These are phyloP conservation scores for Berghia stephanieae DNA, from an alignment of 1,140 invertebrate species.

Conservation along the genomic window DNA sequence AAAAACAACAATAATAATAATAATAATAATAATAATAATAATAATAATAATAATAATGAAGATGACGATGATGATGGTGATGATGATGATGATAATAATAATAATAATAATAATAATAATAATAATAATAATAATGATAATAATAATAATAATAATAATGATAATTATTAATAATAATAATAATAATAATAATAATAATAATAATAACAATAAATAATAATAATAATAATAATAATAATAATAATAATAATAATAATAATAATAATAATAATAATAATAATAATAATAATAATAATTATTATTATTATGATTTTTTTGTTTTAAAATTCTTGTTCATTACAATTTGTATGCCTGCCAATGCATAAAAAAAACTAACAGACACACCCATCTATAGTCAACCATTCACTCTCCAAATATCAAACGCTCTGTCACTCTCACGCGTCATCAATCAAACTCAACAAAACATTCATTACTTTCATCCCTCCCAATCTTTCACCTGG, in stretches of 20 bases:
- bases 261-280: constrained; percentile 23
- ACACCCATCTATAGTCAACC: not conserved
- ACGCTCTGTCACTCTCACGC: not conserved
- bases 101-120: too few relatives aligned
- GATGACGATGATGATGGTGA: too few relatives aligned
- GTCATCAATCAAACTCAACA: too few relatives aligned
- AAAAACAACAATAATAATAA: too few relatives aligned
- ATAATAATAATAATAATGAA: too few relatives aligned
- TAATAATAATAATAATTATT: not conserved
- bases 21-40: too few relatives aligned
- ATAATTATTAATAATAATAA: not conserved
- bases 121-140: too few relatives aligned
- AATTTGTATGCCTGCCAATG: not conserved
- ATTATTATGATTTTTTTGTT: not conserved
- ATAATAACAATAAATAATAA: not conserved
- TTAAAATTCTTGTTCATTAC: not conserved
- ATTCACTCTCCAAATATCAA: not conserved
- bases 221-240: constrained; percentile 10
- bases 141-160: too few relatives aligned
- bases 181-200: not conserved
- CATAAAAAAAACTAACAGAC: not conserved
- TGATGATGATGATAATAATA: too few relatives aligned
- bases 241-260: constrained; percentile 17
- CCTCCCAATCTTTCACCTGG: not conserved
- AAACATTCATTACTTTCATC: too few relatives aligned